These are phyloP conservation scores for Dendronephthya gigantea DNA, from an alignment of 64 coral and sea anemone genomes.

Conservation along the genomic window DNA sequence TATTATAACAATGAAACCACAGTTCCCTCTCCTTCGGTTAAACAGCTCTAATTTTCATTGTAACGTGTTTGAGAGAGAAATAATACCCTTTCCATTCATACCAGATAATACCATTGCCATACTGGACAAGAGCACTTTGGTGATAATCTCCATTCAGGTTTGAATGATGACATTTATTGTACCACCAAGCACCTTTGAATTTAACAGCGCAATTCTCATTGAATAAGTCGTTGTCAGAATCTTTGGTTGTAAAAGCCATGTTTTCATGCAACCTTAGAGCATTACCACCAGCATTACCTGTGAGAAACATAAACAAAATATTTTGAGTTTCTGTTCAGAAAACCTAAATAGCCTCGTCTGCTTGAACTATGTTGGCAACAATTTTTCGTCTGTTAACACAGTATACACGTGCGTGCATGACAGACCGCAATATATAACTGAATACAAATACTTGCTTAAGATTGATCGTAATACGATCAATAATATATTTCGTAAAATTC, in stretches of 20 bases:
- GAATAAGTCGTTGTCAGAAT: not conserved
- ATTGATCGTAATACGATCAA: too few species aligned
- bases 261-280: not conserved
- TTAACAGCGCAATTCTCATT: not conserved
- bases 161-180: not conserved
- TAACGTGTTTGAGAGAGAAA: not conserved
- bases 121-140: not conserved
- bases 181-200: slow-evolving; percentile 22
- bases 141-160: not conserved
- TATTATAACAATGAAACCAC: too few species aligned
- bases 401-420: too few species aligned
- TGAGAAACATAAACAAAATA: not conserved
- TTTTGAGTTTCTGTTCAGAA: too few species aligned
- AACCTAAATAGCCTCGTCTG: too few species aligned
- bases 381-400: too few species aligned
- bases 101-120: not conserved
- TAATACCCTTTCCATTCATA: not conserved
- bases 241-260: not conserved
- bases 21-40: too few species aligned
- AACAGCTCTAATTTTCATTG: slow-evolving; percentile 24
- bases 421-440: too few species aligned
- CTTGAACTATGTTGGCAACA: too few species aligned
- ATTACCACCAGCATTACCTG: slow-evolving; percentile 18
- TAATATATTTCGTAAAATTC: too few species aligned
- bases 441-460: not conserved